phyloP scores from a whole-genome alignment of 2,113 vertebrate species.

The Oncorhynchus kisutch region DNA sequence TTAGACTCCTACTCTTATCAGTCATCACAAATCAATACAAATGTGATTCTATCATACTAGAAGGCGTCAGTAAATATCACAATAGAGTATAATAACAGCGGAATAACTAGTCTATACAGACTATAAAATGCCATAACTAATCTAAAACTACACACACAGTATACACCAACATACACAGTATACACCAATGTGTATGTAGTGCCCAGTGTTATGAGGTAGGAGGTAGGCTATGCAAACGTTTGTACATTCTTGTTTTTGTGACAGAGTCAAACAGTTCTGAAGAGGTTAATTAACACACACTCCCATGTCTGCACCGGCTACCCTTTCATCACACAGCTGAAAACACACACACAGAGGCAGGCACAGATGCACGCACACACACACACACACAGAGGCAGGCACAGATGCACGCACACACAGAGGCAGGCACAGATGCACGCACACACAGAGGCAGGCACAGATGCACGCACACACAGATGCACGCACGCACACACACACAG shows the following conservation, averaged over 20 bases:
- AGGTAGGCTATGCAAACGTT: background rate
- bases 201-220: background rate
- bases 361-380: conserved; percentile 20
- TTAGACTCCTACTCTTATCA: background rate
- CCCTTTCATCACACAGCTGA: conserved; percentile 27
- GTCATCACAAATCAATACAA: background rate
- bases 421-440: no score
- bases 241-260: conserved; percentile 4
- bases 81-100: no score
- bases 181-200: background rate
- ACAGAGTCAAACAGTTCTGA: conserved; percentile 43
- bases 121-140: background rate
- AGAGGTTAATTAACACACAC: conserved; percentile 36
- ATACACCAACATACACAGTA: no score
- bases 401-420: no score
- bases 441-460: no score
- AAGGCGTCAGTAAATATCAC: background rate
- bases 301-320: conserved; percentile 46
- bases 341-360: background rate
- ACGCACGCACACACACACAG: no score
- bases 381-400: background rate
- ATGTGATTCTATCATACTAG: background rate
- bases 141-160: background rate
- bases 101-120: background rate
- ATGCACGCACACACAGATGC: background rate